Evolutionary conservation across 1,140 invertebrate species (phyloP), one percentile per base, ranked within the genome.

Genomic region (Apocrypta bakeri): DNA sequence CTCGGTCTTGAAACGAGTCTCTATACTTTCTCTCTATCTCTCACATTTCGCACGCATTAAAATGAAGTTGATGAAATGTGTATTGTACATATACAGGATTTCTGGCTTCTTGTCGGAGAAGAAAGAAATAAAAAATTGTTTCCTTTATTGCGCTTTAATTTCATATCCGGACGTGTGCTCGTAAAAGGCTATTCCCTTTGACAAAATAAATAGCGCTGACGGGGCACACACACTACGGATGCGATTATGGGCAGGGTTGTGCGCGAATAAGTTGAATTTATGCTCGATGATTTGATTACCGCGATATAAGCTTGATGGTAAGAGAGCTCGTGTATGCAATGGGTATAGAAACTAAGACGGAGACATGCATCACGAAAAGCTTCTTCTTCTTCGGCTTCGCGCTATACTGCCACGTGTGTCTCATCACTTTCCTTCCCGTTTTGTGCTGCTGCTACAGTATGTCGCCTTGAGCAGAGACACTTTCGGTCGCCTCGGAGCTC

Each of bases 281-380:
- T 91, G 87, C 87, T 85, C 87, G 85, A 87, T 87, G 90, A 92
- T 92, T 92, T 92, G 91, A 92, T 92, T 92, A 91, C 89, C 88
- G 87, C 88, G 91, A 92, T 92, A 92, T 89, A 90, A 91, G 90
- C 86, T 90, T 91, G 90, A 91, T 90, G 89, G 85, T 86, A 88
- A 88, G 85, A 85, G 87, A 87, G 21, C 3, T 33, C 27, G 40
- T 29, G 40, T 29, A 21, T 37, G 25, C 37, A 40, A 31, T 42
- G 79, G 89, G 24, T 14, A 7, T 37, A 73, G 68, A 64, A 87
- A 87, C 91, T 88, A 89, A 90, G 90, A 91, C 88, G 87, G 87
- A 89, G 88, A 88, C 90, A 92, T 92, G 91, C 90, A 92, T 92
- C 91, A 92, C 88, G 86, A 12, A n/a, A 17, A 88, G 63, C 27